Percentiles rank a stretch among this genome's conserved stretches.
Conservation (phyloP, 2,888 invertebrate genomes). For the Endotricha flammealis region DNA sequence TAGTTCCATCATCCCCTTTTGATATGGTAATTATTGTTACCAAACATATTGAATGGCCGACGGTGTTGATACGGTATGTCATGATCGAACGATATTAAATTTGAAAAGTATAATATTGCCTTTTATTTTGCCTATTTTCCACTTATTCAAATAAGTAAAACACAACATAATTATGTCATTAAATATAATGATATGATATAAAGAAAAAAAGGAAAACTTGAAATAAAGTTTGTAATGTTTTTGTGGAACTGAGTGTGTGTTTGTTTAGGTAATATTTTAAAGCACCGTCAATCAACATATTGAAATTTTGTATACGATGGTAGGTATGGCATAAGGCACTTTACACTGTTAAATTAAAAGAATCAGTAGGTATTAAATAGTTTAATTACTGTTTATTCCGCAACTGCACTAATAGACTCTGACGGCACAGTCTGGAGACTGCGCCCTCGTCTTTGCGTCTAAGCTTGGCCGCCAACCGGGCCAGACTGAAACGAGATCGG, state of each 20-base stretch:
- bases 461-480: slow-evolving; percentile 59
- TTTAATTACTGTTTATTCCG: slow-evolving; percentile 50
- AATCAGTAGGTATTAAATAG: too few species aligned
- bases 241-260: too few species aligned
- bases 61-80: slow-evolving; percentile 57
- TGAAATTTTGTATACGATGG: too few species aligned
- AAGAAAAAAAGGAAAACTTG: too few species aligned
- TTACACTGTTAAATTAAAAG: too few species aligned
- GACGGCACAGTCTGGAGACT: slow-evolving; percentile 84
- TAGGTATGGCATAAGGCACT: too few species aligned
- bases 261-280: too few species aligned
- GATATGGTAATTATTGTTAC: slow-evolving; percentile 77
- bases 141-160: too few species aligned
- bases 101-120: slow-evolving; percentile 43
- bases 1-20: slow-evolving; percentile 69
- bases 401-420: slow-evolving; percentile 82
- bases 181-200: too few species aligned
- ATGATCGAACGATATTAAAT: slow-evolving; percentile 62
- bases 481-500: slow-evolving; percentile 60
- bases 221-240: too few species aligned
- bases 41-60: slow-evolving; percentile 63
- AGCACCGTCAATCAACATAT: too few species aligned
- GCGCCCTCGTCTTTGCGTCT: slow-evolving; percentile 75
- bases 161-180: too few species aligned
- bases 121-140: slow-evolving; percentile 41